A percentile compares a stretch with the other conserved stretches of the same genome.
Evolutionary conservation across 2,888 invertebrate species (phyloP).

Genomic region (Urechis unicinctus): DNA sequence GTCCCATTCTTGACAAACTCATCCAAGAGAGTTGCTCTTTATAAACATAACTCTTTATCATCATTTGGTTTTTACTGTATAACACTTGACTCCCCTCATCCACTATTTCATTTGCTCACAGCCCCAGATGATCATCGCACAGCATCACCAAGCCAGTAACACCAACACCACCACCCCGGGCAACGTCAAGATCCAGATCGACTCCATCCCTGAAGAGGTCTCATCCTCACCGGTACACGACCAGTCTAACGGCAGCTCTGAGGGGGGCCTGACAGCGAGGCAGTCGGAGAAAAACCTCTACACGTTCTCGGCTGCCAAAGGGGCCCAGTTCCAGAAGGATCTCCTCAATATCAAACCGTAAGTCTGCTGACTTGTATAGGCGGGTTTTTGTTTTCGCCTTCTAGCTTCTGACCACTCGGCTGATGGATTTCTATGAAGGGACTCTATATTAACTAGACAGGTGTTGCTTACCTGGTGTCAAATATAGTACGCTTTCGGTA

Average conservation of each 20-base stretch:
- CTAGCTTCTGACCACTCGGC: too few relatives aligned
- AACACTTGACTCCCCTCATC: neutral
- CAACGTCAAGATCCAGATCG: conserved; percentile 3
- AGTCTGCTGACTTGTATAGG: conserved; percentile 1
- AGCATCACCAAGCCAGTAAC: conserved; percentile 35
- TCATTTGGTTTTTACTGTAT: too few relatives aligned
- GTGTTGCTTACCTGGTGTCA: too few relatives aligned
- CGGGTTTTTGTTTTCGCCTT: neutral
- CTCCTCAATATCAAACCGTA: conserved; percentile 18
- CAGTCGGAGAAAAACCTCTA: conserved; percentile 11
- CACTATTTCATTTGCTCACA: conserved; percentile 85
- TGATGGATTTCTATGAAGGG: too few relatives aligned
- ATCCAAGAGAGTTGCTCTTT: too few relatives aligned
- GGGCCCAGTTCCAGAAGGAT: conserved; percentile 13
- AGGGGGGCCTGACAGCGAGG: neutral
- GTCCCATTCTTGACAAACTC: too few relatives aligned
- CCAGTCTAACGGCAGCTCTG: neutral
- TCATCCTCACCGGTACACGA: neutral
- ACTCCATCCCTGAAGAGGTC: conserved; percentile 2
- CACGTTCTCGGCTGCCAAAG: conserved; percentile 11
- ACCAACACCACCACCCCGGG: neutral
- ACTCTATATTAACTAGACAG: too few relatives aligned
- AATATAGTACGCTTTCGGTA: too few relatives aligned
- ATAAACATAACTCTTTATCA: too few relatives aligned
- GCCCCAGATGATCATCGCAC: conserved; percentile 88